Conservation (phyloP, 2,113 vertebrate genomes). For the Crotophaga sulcirostris region DNA sequence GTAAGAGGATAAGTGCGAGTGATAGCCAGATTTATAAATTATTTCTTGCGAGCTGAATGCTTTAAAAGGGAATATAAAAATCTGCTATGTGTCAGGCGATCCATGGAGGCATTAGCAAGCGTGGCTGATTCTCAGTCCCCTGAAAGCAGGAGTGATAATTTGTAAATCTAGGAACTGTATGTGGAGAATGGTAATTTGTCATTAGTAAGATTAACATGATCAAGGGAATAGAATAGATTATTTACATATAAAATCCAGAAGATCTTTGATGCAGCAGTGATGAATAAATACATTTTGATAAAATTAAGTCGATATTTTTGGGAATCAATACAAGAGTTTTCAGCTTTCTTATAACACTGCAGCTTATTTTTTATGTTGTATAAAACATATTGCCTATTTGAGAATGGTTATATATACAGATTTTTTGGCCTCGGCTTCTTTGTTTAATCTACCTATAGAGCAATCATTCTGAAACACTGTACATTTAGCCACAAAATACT, state of each 20-base stretch:
- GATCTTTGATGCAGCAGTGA: constrained; percentile 74
- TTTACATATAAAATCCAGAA: constrained; percentile 80
- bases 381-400: constrained; percentile 16
- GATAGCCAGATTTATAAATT: constrained; percentile 76
- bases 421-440: neutral
- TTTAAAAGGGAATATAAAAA: constrained; percentile 75
- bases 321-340: constrained; percentile 8
- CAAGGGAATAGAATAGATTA: constrained; percentile 82
- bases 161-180: constrained; percentile 81
- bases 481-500: neutral
- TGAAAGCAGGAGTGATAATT: constrained; percentile 79
- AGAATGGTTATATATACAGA: neutral
- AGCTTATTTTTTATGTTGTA: constrained; percentile 2
- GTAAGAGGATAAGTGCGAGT: constrained; percentile 70
- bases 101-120: constrained; percentile 77
- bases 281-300: constrained; percentile 73
- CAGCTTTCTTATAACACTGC: neutral
- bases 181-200: constrained; percentile 84
- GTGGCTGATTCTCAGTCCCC: constrained; percentile 77
- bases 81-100: constrained; percentile 73
- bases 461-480: constrained; percentile 6
- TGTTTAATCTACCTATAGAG: constrained; percentile 17
- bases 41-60: constrained; percentile 75
- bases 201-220: constrained; percentile 85
- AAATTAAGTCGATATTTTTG: constrained; percentile 56